phyloP scores from a whole-genome alignment of 2,888 invertebrate species.

The Protonemura montana region DNA sequence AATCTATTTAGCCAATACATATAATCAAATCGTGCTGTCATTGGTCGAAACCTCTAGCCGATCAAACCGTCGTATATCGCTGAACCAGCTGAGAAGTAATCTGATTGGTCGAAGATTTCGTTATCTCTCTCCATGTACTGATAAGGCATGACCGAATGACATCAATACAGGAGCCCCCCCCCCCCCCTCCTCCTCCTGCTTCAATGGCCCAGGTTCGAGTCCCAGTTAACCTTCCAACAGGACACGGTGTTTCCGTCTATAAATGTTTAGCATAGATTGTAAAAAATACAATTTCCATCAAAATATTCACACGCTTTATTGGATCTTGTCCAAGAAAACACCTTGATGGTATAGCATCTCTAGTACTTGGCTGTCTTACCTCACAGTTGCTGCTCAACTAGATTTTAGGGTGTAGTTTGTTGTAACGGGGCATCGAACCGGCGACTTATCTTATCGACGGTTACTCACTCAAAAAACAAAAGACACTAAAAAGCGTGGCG shows the following conservation, averaged over 20 bases:
- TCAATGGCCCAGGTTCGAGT: too few species aligned
- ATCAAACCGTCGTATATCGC: not conserved
- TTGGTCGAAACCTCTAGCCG: not conserved
- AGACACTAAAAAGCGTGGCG: not conserved
- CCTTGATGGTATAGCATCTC: not conserved
- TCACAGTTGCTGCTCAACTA: not conserved
- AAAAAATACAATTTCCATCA: not conserved
- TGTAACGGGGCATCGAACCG: slow-evolving; percentile 23
- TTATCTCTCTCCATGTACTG: too few species aligned
- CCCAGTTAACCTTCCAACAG: too few species aligned
- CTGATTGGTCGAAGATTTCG: too few species aligned
- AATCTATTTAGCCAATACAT: not conserved
- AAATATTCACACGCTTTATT: not conserved
- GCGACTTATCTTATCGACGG: slow-evolving; percentile 15
- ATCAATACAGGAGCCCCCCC: too few species aligned
- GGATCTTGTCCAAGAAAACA: not conserved
- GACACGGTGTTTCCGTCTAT: not conserved
- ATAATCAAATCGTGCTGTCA: not conserved
- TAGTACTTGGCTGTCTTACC: not conserved
- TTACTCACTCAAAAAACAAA: slow-evolving; percentile 22
- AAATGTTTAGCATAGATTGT: not conserved
- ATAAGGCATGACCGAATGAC: too few species aligned
- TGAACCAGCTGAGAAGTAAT: not conserved
- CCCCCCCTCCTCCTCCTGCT: too few species aligned
- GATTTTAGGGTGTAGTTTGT: slow-evolving; percentile 12